Evolutionary conservation across 2,888 invertebrate genomes (phyloP).

Genomic region (Nephrocerus scutellatus): DNA sequence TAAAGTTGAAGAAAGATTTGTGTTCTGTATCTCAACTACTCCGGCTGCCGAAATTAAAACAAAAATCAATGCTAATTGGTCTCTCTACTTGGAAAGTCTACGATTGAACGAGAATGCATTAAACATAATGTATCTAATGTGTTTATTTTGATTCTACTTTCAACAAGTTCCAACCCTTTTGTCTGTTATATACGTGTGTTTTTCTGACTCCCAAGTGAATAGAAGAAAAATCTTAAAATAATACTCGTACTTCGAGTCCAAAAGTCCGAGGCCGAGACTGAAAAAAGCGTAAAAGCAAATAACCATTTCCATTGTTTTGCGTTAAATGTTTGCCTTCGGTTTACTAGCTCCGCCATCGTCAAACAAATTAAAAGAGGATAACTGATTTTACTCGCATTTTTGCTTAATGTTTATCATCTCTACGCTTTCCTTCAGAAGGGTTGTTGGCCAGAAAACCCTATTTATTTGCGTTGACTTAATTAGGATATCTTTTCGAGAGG

Average conservation of each 20-base stretch:
- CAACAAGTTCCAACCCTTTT: no score
- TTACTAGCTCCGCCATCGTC: conserved; percentile 19
- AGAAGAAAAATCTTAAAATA: background rate
- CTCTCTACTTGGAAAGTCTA: no score
- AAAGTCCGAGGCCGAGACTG: background rate
- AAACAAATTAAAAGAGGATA: conserved; percentile 23
- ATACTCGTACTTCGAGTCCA: background rate
- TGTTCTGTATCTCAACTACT: no score
- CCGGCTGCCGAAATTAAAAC: no score
- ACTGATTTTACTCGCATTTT: conserved; percentile 11
- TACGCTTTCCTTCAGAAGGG: conserved; percentile 3
- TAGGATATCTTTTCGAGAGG: conserved; percentile 35
- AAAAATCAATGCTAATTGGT: no score
- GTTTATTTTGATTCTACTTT: no score
- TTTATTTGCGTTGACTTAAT: conserved; percentile 40
- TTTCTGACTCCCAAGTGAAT: background rate
- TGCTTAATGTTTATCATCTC: conserved; percentile 1
- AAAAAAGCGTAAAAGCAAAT: background rate
- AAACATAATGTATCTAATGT: no score
- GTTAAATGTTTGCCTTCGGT: conserved; percentile 18
- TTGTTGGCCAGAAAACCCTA: conserved; percentile 18
- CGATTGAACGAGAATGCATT: no score
- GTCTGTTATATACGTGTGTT: background rate
- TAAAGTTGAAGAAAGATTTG: no score
- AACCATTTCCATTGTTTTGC: conserved; percentile 13